Evolutionary conservation across 2,888 invertebrate genomes (phyloP), one percentile per base, ranked within the genome.

Genomic region (Mechanitis mazaeus): DNA sequence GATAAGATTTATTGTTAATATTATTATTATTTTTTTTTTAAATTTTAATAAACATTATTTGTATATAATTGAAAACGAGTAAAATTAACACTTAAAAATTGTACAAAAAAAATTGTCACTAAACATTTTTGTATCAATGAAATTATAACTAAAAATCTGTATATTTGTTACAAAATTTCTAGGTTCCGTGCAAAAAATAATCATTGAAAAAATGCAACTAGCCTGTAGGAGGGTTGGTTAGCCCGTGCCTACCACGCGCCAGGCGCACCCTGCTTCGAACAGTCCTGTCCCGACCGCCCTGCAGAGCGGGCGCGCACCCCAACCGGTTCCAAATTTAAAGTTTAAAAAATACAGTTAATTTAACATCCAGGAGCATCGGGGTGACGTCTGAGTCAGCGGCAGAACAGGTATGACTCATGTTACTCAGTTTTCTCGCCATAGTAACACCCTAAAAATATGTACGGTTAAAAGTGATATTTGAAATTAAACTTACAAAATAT

Each of bases 251-350:
- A 42, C 81, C 85, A 84, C 84, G 83, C 79, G 84, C 78, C 86
- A 73, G 81, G 84, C 75, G 76, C 81, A 80, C 86, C 87, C 86
- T 76, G 76, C 68, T 54, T 55, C 68, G 68, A 71, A 69, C 88
- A 89, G 89, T 89, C 83, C 82, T 78, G 76, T 80, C 76, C 80
- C 80, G 77, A 80, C 83, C 84, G 85, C 84, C 80, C 80, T 72
- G 70, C 72, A 63, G 83, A 78, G 85, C 87, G 87, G 85, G 84
- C 85, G 87, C 83, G 85, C 87, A 84, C 86, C 88, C 87, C 84
- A 77, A 76, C 65, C 69, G 45, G 66, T 71, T 69, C 63, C 59
- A 65, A 58, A 64, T 67, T 68, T 59, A 33, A 56, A 45, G 59
- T 54, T 64, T 9, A 61, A 63, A 64, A 38, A 61, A 20, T 20